These are phyloP conservation scores for Euclidia mi DNA, from an alignment of 2,888 invertebrate genomes.

Conservation along the genomic window DNA sequence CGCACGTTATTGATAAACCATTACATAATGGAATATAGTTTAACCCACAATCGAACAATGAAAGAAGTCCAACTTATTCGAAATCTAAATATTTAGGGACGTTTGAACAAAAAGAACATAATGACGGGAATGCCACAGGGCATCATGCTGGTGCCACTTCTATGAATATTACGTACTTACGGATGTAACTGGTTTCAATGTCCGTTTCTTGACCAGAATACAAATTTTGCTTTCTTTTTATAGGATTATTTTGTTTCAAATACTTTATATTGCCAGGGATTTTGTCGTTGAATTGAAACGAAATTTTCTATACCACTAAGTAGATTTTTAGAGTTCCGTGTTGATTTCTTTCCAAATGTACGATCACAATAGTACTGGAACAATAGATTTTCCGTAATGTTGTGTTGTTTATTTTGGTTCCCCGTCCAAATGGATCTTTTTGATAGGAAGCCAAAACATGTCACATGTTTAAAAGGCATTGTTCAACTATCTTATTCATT, in stretches of 20 bases:
- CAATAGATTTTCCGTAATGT: too few species aligned
- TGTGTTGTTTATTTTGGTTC: too few species aligned
- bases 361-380: too few species aligned
- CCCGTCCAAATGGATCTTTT: too few species aligned
- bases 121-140: slow-evolving; percentile 7
- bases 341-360: too few species aligned
- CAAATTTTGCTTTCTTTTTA: slow-evolving; percentile 14
- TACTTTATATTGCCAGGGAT: background rate
- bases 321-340: background rate
- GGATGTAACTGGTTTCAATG: slow-evolving; percentile 26
- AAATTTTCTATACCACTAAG: background rate
- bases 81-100: slow-evolving; percentile 16
- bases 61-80: slow-evolving; percentile 6
- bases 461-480: too few species aligned
- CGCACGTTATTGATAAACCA: slow-evolving; percentile 6
- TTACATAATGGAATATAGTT: slow-evolving; percentile 10
- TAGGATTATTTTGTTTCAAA: background rate
- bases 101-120: slow-evolving; percentile 19
- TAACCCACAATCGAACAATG: slow-evolving; percentile 3
- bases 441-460: too few species aligned
- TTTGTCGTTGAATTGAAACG: background rate
- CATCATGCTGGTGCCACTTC: slow-evolving; percentile 7
- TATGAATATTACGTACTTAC: slow-evolving; percentile 19
- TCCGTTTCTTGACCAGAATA: slow-evolving; percentile 19
- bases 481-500: too few species aligned